phyloP scores from a whole-genome alignment of 2,113 vertebrate genomes.

The Pterocles orientalis region DNA sequence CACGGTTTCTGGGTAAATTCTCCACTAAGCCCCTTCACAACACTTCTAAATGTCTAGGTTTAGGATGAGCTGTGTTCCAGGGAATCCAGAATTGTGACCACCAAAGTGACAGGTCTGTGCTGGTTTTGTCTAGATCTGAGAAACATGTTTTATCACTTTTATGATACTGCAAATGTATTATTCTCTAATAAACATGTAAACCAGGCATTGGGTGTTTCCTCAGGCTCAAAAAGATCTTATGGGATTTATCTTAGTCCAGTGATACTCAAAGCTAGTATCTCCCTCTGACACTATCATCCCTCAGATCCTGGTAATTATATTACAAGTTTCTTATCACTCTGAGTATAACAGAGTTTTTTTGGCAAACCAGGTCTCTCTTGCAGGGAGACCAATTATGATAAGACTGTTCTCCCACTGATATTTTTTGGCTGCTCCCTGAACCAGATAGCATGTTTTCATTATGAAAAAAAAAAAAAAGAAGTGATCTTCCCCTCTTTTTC shows the following conservation, averaged over 20 bases:
- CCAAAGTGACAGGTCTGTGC: background rate
- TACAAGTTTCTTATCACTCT: background rate
- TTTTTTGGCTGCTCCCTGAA: background rate
- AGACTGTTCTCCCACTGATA: background rate
- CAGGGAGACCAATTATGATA: background rate
- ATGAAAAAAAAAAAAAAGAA: background rate
- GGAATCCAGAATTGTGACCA: background rate
- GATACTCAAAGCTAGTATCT: background rate
- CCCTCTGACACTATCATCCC: background rate
- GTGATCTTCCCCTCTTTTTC: background rate
- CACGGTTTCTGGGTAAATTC: background rate
- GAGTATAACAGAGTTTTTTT: background rate
- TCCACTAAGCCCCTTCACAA: background rate
- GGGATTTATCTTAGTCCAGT: background rate
- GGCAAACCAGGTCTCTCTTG: background rate
- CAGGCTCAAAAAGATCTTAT: background rate
- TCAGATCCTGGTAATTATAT: background rate
- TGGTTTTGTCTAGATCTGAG: background rate
- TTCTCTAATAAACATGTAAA: background rate
- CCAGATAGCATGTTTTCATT: background rate
- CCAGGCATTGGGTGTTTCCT: background rate
- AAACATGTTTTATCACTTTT: background rate
- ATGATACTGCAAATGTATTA: background rate
- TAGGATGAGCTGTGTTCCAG: background rate
- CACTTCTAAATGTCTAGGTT: background rate